phyloP scores from a whole-genome alignment of 92 coral and sea anemone species.

The Epizoanthus rinbou region DNA sequence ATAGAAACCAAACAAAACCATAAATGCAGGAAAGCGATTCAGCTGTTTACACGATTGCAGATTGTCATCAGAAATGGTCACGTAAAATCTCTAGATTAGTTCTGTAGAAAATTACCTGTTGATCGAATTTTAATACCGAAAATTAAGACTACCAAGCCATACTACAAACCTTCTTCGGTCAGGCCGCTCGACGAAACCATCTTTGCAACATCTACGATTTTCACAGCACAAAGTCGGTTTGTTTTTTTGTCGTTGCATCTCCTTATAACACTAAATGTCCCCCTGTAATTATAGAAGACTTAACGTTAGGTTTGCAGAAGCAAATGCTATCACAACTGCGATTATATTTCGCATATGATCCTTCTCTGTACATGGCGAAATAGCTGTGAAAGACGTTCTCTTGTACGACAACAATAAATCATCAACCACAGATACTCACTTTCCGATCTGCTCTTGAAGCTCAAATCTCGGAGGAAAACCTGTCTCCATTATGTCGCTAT shows the following conservation, averaged over 20 bases:
- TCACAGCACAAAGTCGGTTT: slow-evolving; percentile 93
- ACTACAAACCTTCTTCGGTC: slow-evolving; percentile 79
- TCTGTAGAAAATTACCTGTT: slow-evolving; percentile 8
- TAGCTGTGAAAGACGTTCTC: slow-evolving; percentile 6
- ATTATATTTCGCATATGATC: neutral
- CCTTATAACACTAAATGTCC: slow-evolving; percentile 96
- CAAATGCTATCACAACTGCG: neutral
- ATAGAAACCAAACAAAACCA: slow-evolving; percentile 31
- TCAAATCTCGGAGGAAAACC: slow-evolving; percentile 98
- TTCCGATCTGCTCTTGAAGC: slow-evolving; percentile 97
- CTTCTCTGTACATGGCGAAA: slow-evolving; percentile 29
- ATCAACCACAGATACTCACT: slow-evolving; percentile 65
- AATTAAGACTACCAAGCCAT: slow-evolving; percentile 2
- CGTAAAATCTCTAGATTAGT: neutral
- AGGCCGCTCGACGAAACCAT: slow-evolving; percentile 97
- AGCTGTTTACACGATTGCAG: slow-evolving; percentile 6
- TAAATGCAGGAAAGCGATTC: slow-evolving; percentile 2
- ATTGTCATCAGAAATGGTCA: neutral
- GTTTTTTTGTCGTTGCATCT: slow-evolving; percentile 92
- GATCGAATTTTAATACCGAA: slow-evolving; percentile 17
- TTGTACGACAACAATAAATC: slow-evolving; percentile 14
- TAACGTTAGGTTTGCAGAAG: neutral
- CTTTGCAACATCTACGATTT: slow-evolving; percentile 92
- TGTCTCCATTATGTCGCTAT: slow-evolving; percentile 72
- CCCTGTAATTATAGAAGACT: slow-evolving; percentile 65